These are phyloP conservation scores for Leucopsar rothschildi DNA, from an alignment of 2,113 vertebrate species.

Conservation along the genomic window DNA sequence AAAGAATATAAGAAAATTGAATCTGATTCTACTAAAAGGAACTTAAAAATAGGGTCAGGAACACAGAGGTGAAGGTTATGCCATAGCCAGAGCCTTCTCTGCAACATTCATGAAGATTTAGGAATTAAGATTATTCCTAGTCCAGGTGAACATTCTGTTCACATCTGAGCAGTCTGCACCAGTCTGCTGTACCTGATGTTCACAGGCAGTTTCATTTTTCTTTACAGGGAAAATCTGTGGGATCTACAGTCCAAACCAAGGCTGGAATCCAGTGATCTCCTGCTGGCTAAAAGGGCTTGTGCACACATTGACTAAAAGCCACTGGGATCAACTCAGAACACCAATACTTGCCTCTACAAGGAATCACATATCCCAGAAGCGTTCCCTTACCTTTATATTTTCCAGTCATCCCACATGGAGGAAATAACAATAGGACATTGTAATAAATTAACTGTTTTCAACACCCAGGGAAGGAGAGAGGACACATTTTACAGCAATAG, in stretches of 20 bases:
- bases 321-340: neutral
- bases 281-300: neutral
- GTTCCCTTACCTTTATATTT: neutral
- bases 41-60: neutral
- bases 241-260: neutral
- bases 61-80: neutral
- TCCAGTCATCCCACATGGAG: neutral
- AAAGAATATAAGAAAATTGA: neutral
- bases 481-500: constrained; percentile 34
- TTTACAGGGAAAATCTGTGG: neutral
- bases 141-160: neutral
- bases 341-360: neutral
- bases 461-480: neutral
- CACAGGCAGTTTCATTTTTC: neutral
- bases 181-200: neutral
- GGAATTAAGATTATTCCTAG: neutral
- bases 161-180: neutral
- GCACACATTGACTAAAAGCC: neutral
- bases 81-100: neutral
- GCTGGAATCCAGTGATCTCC: neutral
- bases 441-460: constrained; percentile 50
- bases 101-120: neutral
- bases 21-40: constrained; percentile 10
- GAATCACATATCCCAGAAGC: neutral
- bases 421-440: constrained; percentile 27